Conservation (phyloP, 92 coral and sea anemone species). For the Epizoanthus rinbou region DNA sequence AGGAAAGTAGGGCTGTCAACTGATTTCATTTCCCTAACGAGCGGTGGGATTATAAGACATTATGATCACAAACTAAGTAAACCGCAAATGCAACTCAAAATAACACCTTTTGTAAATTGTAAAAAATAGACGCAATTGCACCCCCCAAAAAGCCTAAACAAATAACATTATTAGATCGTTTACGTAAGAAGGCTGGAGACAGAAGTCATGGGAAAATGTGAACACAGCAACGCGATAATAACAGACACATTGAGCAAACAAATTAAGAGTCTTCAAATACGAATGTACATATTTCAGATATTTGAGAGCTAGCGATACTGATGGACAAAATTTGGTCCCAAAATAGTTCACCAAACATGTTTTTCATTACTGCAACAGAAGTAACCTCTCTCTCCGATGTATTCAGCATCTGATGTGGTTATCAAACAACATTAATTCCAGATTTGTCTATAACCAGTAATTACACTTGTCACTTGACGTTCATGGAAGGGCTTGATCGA, state of each 20-base stretch:
- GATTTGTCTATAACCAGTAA: background rate
- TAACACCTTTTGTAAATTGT: background rate
- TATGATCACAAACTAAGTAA: constrained; percentile 1
- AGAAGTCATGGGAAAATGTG: constrained; percentile 8
- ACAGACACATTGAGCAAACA: constrained; percentile 22
- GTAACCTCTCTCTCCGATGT: background rate
- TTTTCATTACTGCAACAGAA: background rate
- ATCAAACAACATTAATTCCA: background rate
- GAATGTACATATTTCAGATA: constrained; percentile 22
- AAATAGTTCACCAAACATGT: background rate
- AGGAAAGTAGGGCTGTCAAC: background rate
- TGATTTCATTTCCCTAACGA: background rate
- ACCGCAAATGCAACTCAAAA: constrained; percentile 12
- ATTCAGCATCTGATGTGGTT: background rate
- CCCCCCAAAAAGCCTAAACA: constrained; percentile 1
- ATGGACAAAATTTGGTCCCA: background rate
- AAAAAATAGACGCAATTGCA: background rate
- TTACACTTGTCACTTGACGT: constrained; percentile 10
- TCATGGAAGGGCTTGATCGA: constrained; percentile 14
- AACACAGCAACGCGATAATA: background rate
- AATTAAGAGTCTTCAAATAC: constrained; percentile 14
- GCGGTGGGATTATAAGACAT: background rate
- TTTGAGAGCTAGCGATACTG: background rate
- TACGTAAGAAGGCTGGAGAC: background rate
- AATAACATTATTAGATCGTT: constrained; percentile 2